A percentile compares a stretch with the other conserved stretches of the same genome.
Conservation (phyloP, 35 echinoderm and acorn worm genomes). For the Amphiura filiformis region DNA sequence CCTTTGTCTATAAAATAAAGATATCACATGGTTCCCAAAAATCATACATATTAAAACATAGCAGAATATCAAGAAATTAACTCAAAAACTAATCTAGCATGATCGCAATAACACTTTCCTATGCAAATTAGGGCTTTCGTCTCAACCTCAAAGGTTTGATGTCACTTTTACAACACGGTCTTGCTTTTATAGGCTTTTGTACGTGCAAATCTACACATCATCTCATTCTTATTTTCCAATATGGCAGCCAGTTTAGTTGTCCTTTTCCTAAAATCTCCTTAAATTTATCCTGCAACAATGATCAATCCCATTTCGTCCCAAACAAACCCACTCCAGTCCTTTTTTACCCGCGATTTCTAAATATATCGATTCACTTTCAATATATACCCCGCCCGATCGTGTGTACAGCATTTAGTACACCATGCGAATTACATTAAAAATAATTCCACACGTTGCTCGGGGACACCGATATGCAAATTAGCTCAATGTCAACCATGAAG, state of each 20-base stretch:
- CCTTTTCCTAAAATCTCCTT: background rate
- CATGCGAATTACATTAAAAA: too few relatives aligned
- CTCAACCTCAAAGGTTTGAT: too few relatives aligned
- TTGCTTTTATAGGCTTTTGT: too few relatives aligned
- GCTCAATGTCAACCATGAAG: background rate
- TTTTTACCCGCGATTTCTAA: background rate
- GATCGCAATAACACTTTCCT: too few relatives aligned
- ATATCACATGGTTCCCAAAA: too few relatives aligned
- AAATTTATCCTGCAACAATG: background rate
- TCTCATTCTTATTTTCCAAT: background rate
- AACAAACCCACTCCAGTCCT: background rate
- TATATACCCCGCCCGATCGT: background rate
- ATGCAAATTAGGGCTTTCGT: too few relatives aligned
- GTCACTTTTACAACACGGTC: too few relatives aligned
- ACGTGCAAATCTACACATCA: too few relatives aligned
- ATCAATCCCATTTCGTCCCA: background rate
- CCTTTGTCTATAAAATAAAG: too few relatives aligned
- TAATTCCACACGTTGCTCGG: background rate
- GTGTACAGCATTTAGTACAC: background rate
- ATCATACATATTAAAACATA: too few relatives aligned
- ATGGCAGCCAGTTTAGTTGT: background rate
- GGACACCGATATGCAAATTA: background rate
- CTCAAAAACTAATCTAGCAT: too few relatives aligned
- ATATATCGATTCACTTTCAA: conserved; percentile 3
- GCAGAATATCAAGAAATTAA: too few relatives aligned